Evolutionary conservation across 2,797 vertebrate species (phyloP).

Genomic region (Mus caroli): DNA sequence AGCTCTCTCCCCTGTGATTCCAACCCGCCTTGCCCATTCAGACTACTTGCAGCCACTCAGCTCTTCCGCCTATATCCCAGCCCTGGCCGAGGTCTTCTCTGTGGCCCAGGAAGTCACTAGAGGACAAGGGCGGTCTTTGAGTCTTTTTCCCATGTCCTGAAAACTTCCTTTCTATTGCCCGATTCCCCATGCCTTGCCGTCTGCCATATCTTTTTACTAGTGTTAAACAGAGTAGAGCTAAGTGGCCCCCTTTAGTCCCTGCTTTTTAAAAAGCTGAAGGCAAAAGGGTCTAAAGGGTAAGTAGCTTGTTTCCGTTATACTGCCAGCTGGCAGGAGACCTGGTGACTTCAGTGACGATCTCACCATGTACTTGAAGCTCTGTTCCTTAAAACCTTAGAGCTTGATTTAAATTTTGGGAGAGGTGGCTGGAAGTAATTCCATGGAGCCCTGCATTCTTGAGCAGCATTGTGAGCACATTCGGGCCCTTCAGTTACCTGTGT

Average conservation of each 20-base stretch:
- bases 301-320: not conserved
- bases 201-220: not conserved
- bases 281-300: not conserved
- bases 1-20: not conserved
- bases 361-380: not conserved
- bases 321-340: not conserved
- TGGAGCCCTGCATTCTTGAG: not conserved
- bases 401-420: not conserved
- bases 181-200: not conserved
- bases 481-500: not conserved
- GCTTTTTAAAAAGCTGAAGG: slow-evolving; percentile 22
- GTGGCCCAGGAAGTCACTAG: not conserved
- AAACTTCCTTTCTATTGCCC: not conserved
- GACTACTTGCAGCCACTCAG: not conserved
- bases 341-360: not conserved
- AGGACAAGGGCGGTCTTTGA: not conserved
- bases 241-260: not conserved
- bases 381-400: slow-evolving; percentile 1
- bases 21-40: not conserved
- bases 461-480: not conserved
- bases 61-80: not conserved
- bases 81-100: not conserved
- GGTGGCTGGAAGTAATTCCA: not conserved
- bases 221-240: not conserved
- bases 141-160: not conserved